Conservation (phyloP, 1,140 invertebrate genomes). For the Saccostrea echinata region DNA sequence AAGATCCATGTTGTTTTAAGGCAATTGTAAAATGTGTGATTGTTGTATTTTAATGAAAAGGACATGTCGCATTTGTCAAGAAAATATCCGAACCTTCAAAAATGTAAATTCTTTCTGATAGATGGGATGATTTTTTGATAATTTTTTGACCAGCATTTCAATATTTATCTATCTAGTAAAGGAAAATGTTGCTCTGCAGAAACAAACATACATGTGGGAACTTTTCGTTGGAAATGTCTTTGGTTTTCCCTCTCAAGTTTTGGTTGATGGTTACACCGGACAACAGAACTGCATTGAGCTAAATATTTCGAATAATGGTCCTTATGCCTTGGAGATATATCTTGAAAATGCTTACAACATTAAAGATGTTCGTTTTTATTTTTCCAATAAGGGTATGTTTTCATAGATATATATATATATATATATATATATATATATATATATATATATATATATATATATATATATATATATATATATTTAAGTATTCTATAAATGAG, state of each 20-base stretch:
- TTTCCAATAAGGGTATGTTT: background rate
- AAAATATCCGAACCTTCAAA: too few species aligned
- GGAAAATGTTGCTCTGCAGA: background rate
- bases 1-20: too few species aligned
- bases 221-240: background rate
- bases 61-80: too few species aligned
- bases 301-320: background rate
- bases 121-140: too few species aligned
- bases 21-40: too few species aligned
- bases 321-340: background rate
- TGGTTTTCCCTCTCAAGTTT: background rate
- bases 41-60: too few species aligned
- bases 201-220: background rate
- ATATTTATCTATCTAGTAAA: background rate
- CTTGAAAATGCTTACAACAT: background rate
- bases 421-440: too few species aligned
- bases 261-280: background rate
- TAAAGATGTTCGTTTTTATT: background rate
- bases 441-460: too few species aligned
- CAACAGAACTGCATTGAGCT: background rate
- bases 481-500: background rate
- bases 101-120: background rate
- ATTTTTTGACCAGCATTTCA: background rate
- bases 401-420: background rate
- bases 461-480: too few species aligned